Base-by-base conservation (phyloP, 2,888 invertebrate genomes). In the Ophion costatus region DNA sequence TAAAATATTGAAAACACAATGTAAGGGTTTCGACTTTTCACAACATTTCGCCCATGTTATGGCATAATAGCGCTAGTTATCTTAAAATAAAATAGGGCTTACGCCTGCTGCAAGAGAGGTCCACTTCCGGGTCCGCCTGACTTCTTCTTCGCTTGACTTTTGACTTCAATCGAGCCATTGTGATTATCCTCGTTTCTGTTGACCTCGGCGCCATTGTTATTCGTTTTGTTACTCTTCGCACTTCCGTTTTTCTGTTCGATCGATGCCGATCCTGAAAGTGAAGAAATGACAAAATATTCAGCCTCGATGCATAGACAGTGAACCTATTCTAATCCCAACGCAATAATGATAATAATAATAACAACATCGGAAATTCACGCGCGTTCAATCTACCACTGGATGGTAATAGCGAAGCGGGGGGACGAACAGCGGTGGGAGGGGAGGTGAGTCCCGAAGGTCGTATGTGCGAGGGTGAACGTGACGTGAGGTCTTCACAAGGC, bases 51-150 rank as follows among this genome's bases (percentile, higher is more conserved):
- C 1, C 45, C 3, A 45, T 10, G 14, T 14, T 38, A 38, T 38
- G 38, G 38, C 1, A 14, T 45, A 45, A 45, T 14, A 51, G 51
- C 1, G 38, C 5, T 38, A 38, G 38, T 6, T 38, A 51, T 51
- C 2, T 51, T 3, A 5, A 5, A 14, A 51, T 14, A 17, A 17
- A 51, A 17, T 51, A 17, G 17, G 51, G 93, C 94, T 94, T 92
- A 95, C 95, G 95, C 94, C 92, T 95, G 95, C 88, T 95, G 95
- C 76, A 95, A 91, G 82, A 95, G 93, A 84, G 95, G 95, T 67
- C 95, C 94, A 87, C 94, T 94, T 89, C 95, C 94, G 85, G 95
- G 91, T 70, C 87, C 90, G 38, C 82, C 88, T 69, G 92, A 89
- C 87, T 93, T 93, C 89, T 93, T 94, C 89, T 93, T 93, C 0